Conservation (phyloP, 2,888 invertebrate species). For the Neoascia interrupta region DNA sequence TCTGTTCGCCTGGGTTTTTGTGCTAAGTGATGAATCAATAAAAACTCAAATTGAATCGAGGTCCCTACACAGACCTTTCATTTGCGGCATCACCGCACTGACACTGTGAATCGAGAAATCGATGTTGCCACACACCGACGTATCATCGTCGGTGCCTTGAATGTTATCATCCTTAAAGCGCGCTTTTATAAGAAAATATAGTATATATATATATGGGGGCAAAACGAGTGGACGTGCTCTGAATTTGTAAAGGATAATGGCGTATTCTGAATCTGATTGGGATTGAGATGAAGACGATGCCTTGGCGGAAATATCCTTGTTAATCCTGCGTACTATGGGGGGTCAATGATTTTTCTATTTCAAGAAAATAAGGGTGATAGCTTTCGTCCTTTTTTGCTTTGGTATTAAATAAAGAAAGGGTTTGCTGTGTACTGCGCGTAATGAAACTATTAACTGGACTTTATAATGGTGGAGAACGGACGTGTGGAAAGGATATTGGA, state of each 20-base stretch:
- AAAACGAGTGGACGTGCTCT: conserved; percentile 55
- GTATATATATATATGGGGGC: conserved; percentile 9
- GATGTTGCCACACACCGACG: conserved; percentile 23
- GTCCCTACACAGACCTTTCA: conserved; percentile 5
- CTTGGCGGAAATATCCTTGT: conserved; percentile 44
- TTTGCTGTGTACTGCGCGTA: conserved; percentile 9
- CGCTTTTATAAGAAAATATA: conserved; percentile 29
- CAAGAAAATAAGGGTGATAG: neutral
- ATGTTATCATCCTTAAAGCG: conserved; percentile 31
- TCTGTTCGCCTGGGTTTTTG: neutral
- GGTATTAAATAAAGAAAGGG: conserved; percentile 32
- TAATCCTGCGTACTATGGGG: conserved; percentile 37
- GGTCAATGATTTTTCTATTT: conserved; percentile 51
- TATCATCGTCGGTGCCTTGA: conserved; percentile 19
- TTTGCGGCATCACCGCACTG: conserved; percentile 26
- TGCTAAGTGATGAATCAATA: conserved; percentile 48
- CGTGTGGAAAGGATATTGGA: conserved; percentile 64
- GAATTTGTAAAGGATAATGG: conserved; percentile 57
- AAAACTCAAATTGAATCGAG: conserved; percentile 11
- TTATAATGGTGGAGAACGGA: conserved; percentile 43
- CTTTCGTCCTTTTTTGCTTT: conserved; percentile 2
- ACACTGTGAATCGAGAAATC: conserved; percentile 44
- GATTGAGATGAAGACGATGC: conserved; percentile 53
- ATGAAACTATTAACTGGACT: conserved; percentile 59
- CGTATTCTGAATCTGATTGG: conserved; percentile 53